Conservation (phyloP, 2,113 vertebrate genomes). For the Triplophysa rosa region DNA sequence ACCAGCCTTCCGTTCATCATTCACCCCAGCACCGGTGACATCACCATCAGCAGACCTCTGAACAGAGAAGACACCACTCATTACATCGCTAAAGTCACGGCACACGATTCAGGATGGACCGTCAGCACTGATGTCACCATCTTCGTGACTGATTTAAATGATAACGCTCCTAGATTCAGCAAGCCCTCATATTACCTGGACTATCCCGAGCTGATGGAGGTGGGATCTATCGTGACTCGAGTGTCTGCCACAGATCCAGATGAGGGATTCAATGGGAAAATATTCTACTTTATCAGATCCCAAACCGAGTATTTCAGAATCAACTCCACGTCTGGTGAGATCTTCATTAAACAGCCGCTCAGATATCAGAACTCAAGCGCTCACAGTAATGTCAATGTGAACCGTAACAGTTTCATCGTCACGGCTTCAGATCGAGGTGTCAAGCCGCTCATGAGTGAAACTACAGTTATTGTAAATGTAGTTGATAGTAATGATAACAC, state of each 20-base stretch:
- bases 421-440: slow-evolving; percentile 88
- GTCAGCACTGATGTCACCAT: slow-evolving; percentile 96
- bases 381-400: slow-evolving; percentile 83
- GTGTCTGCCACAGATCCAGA: slow-evolving; percentile 90
- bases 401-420: slow-evolving; percentile 95
- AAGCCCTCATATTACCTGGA: slow-evolving; percentile 93
- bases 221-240: slow-evolving; percentile 83
- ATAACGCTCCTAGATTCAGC: slow-evolving; percentile 90
- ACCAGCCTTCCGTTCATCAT: slow-evolving; percentile 86
- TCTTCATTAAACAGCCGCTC: slow-evolving; percentile 91
- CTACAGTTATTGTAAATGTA: slow-evolving; percentile 89
- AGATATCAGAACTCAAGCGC: slow-evolving; percentile 87
- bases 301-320: slow-evolving; percentile 95
- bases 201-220: slow-evolving; percentile 86
- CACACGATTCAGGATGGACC: slow-evolving; percentile 95
- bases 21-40: slow-evolving; percentile 88
- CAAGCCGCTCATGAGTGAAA: slow-evolving; percentile 88
- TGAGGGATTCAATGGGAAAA: slow-evolving; percentile 86
- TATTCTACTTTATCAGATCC: slow-evolving; percentile 95
- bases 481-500: slow-evolving; percentile 95
- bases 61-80: slow-evolving; percentile 90
- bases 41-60: slow-evolving; percentile 88
- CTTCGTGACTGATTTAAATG: slow-evolving; percentile 91
- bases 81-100: slow-evolving; percentile 90
- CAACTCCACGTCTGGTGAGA: slow-evolving; percentile 87